Percentiles rank a stretch among this genome's conserved stretches.
Conservation (phyloP, 2,888 invertebrate genomes). For the Cyclophora punctaria region DNA sequence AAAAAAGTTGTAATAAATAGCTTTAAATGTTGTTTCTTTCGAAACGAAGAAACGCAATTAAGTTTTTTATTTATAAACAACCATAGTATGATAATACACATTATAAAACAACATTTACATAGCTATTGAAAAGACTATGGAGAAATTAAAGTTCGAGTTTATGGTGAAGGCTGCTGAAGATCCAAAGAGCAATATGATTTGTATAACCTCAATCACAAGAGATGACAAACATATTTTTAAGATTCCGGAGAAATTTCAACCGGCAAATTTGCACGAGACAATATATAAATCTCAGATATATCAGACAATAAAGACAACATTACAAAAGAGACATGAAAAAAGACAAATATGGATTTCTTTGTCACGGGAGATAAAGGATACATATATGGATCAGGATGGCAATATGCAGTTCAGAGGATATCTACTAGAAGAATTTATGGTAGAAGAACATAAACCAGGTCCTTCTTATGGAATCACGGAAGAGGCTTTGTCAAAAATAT, state of each 20-base stretch:
- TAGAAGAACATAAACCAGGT: constrained; percentile 1
- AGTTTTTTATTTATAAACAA: not conserved
- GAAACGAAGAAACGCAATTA: not conserved
- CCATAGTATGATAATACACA: not conserved
- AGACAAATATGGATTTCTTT: constrained; percentile 19
- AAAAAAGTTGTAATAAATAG: too few relatives aligned
- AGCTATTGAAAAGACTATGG: constrained; percentile 8
- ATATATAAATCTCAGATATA: constrained; percentile 10
- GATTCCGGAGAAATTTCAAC: constrained; percentile 16
- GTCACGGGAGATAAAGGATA: constrained; percentile 8
- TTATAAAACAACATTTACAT: constrained; percentile 10
- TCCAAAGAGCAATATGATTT: constrained; percentile 17
- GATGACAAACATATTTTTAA: constrained; percentile 7
- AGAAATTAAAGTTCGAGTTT: constrained; percentile 9
- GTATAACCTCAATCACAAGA: constrained; percentile 18
- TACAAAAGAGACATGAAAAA: constrained; percentile 16
- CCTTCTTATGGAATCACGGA: not conserved
- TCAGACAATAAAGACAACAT: constrained; percentile 12
- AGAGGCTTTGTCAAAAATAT: constrained; percentile 7
- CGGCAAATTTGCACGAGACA: constrained; percentile 8
- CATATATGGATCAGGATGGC: constrained; percentile 15
- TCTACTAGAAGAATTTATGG: constrained; percentile 11
- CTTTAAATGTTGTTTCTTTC: too few relatives aligned
- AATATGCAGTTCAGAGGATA: constrained; percentile 19
- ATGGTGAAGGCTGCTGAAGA: constrained; percentile 13